Conservation (phyloP, 1,140 invertebrate species). For the Oscheius sp. region DNA sequence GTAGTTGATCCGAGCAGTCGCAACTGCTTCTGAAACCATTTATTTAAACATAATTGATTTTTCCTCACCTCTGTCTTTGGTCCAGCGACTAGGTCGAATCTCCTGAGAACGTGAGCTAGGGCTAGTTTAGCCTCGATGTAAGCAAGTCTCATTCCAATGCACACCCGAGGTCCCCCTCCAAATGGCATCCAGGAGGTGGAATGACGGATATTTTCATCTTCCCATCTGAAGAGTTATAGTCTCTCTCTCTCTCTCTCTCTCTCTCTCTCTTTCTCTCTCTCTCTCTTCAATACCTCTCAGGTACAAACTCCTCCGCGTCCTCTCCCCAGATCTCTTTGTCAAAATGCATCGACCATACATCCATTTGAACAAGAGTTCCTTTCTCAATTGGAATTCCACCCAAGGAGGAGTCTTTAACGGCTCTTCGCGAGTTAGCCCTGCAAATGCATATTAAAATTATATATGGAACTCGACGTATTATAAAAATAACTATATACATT, state of each 20-base stretch:
- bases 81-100: neutral
- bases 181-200: conserved; percentile 58
- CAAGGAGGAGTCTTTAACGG: conserved; percentile 43
- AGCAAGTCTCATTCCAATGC: conserved; percentile 19
- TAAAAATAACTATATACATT: neutral
- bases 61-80: conserved; percentile 8
- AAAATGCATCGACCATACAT: conserved; percentile 52
- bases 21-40: neutral
- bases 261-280: neutral
- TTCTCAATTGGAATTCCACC: conserved; percentile 49
- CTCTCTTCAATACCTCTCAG: conserved; percentile 50
- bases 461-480: neutral
- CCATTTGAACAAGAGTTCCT: conserved; percentile 46
- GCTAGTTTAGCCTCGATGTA: conserved; percentile 27
- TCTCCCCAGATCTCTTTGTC: conserved; percentile 58
- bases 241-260: neutral
- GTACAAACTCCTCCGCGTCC: conserved; percentile 56
- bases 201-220: conserved; percentile 41
- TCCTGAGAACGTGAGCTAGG: neutral
- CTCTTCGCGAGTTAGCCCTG: conserved; percentile 29
- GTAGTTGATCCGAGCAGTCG: neutral
- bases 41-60: neutral
- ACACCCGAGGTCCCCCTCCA: conserved; percentile 24
- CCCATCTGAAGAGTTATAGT: neutral
- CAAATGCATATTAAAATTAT: neutral